These are phyloP conservation scores for Eulithis testata DNA, from an alignment of 2,888 invertebrate species.

Conservation along the genomic window DNA sequence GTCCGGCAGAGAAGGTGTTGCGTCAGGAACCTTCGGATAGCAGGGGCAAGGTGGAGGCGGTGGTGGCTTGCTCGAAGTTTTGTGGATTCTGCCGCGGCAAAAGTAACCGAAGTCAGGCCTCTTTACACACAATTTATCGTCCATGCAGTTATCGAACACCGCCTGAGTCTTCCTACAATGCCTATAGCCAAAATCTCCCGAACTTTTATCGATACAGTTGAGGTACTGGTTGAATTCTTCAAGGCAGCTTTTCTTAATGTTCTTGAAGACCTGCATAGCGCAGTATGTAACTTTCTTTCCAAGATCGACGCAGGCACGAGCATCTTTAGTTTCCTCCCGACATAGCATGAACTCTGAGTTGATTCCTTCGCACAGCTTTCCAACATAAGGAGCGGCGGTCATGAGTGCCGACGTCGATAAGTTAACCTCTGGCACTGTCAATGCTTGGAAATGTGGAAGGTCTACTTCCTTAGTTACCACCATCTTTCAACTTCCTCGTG, in stretches of 20 bases:
- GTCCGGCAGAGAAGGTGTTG: conserved; percentile 87
- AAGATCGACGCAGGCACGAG: conserved; percentile 92
- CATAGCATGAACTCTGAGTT: conserved; percentile 98
- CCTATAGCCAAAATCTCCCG: conserved; percentile 85
- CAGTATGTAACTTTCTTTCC: conserved; percentile 96
- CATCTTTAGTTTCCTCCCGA: conserved; percentile 91
- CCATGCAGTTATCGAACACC: conserved; percentile 92
- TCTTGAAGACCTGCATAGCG: conserved; percentile 91
- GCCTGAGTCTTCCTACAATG: conserved; percentile 93
- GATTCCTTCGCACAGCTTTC: conserved; percentile 94
- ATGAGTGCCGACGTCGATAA: conserved; percentile 92
- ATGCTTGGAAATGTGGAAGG: conserved; percentile 26
- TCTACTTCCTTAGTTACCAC: conserved; percentile 86
- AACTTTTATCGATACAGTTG: conserved; percentile 89
- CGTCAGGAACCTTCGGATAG: conserved; percentile 85
- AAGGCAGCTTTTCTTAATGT: conserved; percentile 91
- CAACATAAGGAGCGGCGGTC: conserved; percentile 95
- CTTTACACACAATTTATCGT: conserved; percentile 89
- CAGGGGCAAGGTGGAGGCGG: conserved; percentile 78
- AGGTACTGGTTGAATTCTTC: conserved; percentile 94
- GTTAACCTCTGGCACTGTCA: conserved; percentile 76
- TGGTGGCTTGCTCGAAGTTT: conserved; percentile 83
- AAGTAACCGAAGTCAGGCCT: conserved; percentile 94
- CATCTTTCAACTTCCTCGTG: conserved; percentile 67
- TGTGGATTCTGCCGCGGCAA: conserved; percentile 87